These are phyloP conservation scores for Garrulus glandarius DNA, from an alignment of 2,797 vertebrate species.

Conservation along the genomic window DNA sequence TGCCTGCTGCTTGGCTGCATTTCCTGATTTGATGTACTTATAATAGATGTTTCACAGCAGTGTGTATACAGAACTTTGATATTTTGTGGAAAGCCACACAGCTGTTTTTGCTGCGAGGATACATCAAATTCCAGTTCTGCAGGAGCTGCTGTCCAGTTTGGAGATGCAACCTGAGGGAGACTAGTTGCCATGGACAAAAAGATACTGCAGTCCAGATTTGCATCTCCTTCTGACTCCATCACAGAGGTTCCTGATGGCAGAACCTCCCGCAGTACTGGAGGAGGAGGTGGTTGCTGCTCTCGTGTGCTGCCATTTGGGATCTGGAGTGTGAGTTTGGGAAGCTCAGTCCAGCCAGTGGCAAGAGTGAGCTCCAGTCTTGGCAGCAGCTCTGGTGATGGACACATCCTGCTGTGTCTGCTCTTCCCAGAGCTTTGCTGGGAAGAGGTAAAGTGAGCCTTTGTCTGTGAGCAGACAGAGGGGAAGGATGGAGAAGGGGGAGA, in stretches of 20 bases:
- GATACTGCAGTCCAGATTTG: neutral
- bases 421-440: neutral
- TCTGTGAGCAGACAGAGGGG: neutral
- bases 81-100: neutral
- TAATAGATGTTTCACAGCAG: neutral
- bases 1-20: neutral
- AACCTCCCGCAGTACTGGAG: neutral
- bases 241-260: neutral
- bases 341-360: accelerated
- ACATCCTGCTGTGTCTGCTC: neutral
- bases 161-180: neutral
- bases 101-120: neutral
- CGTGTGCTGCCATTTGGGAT: accelerated
- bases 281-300: neutral
- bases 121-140: neutral
- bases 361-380: neutral
- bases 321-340: neutral
- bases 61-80: neutral
- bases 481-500: neutral
- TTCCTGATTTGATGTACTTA: neutral
- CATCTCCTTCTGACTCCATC: neutral
- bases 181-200: neutral
- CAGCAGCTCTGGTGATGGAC: neutral
- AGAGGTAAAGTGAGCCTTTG: neutral
- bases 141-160: neutral